Conservation (phyloP, 2,113 vertebrate genomes). For the Pachycephala philippinensis region DNA sequence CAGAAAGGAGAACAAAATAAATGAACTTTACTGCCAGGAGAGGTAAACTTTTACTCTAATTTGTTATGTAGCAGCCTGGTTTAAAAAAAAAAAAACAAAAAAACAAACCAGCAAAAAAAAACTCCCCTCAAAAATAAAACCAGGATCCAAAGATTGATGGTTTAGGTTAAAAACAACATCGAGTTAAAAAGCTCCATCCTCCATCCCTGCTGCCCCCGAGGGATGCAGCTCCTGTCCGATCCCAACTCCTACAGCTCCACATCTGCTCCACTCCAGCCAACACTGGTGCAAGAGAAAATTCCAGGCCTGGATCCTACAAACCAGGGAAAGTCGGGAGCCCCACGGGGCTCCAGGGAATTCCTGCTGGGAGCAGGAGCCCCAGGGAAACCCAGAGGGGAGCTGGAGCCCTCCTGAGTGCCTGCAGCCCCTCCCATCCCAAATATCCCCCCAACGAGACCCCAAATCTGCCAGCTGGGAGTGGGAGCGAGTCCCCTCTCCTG, state of each 20-base stretch:
- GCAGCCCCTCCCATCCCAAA: not conserved
- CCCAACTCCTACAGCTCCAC: not conserved
- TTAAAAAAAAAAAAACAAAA: slow-evolving; percentile 10
- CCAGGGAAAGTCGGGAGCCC: accelerated
- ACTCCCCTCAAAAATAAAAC: not conserved
- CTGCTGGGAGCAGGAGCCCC: accelerated
- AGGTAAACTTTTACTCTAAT: slow-evolving; percentile 63
- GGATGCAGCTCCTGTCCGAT: not conserved
- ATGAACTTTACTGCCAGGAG: not conserved
- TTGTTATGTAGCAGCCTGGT: slow-evolving; percentile 31
- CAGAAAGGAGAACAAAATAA: not conserved
- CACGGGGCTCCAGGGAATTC: accelerated
- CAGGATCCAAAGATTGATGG: not conserved
- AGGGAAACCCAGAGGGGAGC: not conserved
- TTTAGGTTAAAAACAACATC: slow-evolving; percentile 8
- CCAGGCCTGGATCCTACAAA: not conserved
- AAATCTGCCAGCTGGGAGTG: not conserved
- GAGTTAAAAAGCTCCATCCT: slow-evolving; percentile 14
- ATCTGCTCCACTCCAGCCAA: slow-evolving; percentile 43
- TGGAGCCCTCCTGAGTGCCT: accelerated
- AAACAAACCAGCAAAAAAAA: not conserved
- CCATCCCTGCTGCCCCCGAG: not conserved
- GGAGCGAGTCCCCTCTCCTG: not conserved
- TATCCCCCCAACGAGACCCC: not conserved
- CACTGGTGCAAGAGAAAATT: slow-evolving; percentile 27